Base-by-base conservation (phyloP, 2,888 invertebrate genomes). In the Noctua comes region DNA sequence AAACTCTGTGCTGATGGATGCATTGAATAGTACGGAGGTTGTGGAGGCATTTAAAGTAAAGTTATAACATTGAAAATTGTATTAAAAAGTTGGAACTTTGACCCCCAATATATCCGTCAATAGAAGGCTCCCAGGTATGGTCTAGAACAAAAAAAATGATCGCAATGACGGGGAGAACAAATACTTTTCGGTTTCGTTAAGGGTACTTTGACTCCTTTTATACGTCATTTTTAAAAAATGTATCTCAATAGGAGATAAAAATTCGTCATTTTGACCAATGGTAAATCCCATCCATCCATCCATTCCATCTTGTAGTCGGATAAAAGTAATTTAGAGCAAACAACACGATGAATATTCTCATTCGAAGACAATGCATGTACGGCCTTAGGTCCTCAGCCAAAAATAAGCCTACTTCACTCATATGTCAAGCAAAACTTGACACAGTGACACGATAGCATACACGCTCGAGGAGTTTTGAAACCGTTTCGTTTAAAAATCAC, bases 361-460 rank as follows among this genome's bases (percentile, higher is more conserved):
- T 77, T 4, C 4, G 1, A 62, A 85, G 69, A 81, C 70, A 72
- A 81, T 40, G 31, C 59, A n/a, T 64, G 8, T 46, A 40, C 10
- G 54, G 40, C 31, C 46, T 66, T 40, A 40, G 24, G 36, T 79
- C 27, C 48, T 85, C 73, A 27, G 57, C 76, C 72, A 73, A 82
- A 82, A 82, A 83, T 76, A 83, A 82, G 16, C 76, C 54, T 54
- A 36, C 68, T 85, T 24, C 16, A 57, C 65, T 48, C 54, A n/a
- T 54, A 13, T 21, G 24, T 46, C 31, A 51, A 85, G 73, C 59
- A 31, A 66, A 81, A 68, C 83, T 83, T 85, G 82, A 85, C 82
- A 82, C 73, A 70, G 73, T 77, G 66, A 83, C 73, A 77, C 82
- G 36, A 73, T 40, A 36, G n/a, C 69, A 40, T 64, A 46, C 68